phyloP scores from a whole-genome alignment of 1,140 invertebrate species.

The Plectus sambesii region DNA sequence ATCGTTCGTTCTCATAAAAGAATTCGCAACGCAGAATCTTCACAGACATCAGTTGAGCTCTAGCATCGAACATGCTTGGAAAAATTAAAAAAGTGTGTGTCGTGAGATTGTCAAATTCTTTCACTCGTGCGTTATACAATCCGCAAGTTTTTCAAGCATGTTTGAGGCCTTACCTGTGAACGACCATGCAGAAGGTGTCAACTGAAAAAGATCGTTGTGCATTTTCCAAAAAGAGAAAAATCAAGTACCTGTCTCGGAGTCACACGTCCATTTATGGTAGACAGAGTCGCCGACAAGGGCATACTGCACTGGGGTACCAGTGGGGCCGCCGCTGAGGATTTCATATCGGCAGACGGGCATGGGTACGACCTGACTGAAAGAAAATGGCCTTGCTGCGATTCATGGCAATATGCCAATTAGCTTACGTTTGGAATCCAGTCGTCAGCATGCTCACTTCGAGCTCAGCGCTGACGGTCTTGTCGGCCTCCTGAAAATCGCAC shows the following conservation, averaged over 20 bases:
- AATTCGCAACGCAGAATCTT: too few species aligned
- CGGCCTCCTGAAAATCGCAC: slow-evolving; percentile 29
- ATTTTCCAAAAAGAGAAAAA: too few species aligned
- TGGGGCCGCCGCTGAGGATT: slow-evolving; percentile 12
- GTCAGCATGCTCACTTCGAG: slow-evolving; percentile 24
- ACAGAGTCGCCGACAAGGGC: slow-evolving; percentile 17
- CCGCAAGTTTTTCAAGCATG: too few species aligned
- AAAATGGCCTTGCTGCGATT: too few species aligned
- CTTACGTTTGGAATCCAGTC: slow-evolving; percentile 18
- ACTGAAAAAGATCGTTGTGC: too few species aligned
- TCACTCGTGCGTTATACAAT: too few species aligned
- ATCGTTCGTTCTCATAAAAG: too few species aligned
- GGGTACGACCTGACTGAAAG: not conserved
- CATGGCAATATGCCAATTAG: too few species aligned
- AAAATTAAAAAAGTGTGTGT: too few species aligned
- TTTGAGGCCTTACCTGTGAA: slow-evolving; percentile 12
- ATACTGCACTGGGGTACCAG: slow-evolving; percentile 5
- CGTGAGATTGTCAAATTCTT: too few species aligned
- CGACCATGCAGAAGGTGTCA: slow-evolving; percentile 22
- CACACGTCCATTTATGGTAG: slow-evolving; percentile 31
- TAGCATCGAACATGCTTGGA: too few species aligned
- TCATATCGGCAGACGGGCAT: slow-evolving; percentile 11
- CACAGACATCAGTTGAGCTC: too few species aligned
- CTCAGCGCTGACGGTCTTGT: slow-evolving; percentile 22
- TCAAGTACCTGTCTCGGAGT: slow-evolving; percentile 21